phyloP scores from a whole-genome alignment of 2,888 invertebrate species.

The Leptopilina syphax region DNA sequence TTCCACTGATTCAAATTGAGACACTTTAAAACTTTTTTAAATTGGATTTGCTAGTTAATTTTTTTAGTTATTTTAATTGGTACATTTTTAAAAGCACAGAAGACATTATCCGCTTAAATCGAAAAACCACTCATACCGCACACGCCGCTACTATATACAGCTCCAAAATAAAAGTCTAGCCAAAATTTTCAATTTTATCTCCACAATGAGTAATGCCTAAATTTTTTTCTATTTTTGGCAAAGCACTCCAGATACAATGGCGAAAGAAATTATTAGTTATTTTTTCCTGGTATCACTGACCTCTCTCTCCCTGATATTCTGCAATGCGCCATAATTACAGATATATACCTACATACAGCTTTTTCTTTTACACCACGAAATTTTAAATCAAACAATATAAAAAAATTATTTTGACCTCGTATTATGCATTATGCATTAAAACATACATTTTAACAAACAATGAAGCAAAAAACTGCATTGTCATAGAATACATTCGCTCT shows the following conservation, averaged over 20 bases:
- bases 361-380: not conserved
- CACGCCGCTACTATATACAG: not conserved
- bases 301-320: constrained; percentile 2
- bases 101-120: not conserved
- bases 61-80: too few species aligned
- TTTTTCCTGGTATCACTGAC: constrained; percentile 33
- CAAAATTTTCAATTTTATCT: constrained; percentile 18
- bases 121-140: not conserved
- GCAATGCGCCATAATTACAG: constrained; percentile 31
- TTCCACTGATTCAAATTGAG: too few species aligned
- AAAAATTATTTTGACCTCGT: not conserved
- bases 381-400: not conserved
- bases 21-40: too few species aligned
- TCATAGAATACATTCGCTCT: too few species aligned
- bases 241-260: not conserved
- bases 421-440: not conserved
- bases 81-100: too few species aligned
- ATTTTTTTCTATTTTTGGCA: constrained; percentile 17
- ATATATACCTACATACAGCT: not conserved
- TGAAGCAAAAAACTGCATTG: too few species aligned
- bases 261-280: constrained; percentile 13
- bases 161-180: constrained; percentile 3
- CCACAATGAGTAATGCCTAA: not conserved
- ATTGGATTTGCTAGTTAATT: too few species aligned
- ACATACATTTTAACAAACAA: too few species aligned